Evolutionary conservation across 2,888 invertebrate genomes (phyloP).

Genomic region (Clostera curtula): DNA sequence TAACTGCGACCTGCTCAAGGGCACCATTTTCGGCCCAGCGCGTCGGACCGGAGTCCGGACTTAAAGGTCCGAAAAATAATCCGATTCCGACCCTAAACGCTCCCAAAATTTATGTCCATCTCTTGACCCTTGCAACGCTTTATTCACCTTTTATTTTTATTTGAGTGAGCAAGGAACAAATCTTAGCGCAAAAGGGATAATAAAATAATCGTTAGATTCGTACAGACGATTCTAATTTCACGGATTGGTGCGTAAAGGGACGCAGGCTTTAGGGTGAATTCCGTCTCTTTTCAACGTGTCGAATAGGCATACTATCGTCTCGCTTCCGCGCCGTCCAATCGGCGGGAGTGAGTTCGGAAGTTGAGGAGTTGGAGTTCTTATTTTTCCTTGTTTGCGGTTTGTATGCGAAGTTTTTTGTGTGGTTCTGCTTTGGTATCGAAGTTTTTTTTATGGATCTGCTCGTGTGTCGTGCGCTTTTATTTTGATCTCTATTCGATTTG

Average conservation of each 20-base stretch:
- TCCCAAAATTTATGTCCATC: slow-evolving; percentile 56
- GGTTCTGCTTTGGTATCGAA: slow-evolving; percentile 18
- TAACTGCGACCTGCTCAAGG: too few relatives aligned
- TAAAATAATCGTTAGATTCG: slow-evolving; percentile 76
- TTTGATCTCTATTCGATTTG: slow-evolving; percentile 7
- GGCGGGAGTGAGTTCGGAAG: slow-evolving; percentile 36
- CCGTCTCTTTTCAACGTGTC: slow-evolving; percentile 31
- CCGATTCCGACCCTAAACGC: slow-evolving; percentile 60
- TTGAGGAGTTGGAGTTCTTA: slow-evolving; percentile 42
- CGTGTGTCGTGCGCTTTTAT: slow-evolving; percentile 10
- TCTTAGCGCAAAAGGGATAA: slow-evolving; percentile 74
- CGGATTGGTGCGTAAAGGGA: slow-evolving; percentile 71
- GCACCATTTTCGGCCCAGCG: slow-evolving; percentile 16
- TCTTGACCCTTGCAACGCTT: slow-evolving; percentile 66
- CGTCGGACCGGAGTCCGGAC: slow-evolving; percentile 39
- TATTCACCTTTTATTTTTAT: slow-evolving; percentile 75
- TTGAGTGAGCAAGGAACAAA: slow-evolving; percentile 75
- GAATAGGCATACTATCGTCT: slow-evolving; percentile 23
- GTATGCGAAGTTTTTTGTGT: slow-evolving; percentile 31
- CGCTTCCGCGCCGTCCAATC: slow-evolving; percentile 48
- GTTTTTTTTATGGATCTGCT: slow-evolving; percentile 17
- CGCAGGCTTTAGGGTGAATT: slow-evolving; percentile 43
- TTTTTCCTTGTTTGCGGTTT: slow-evolving; percentile 58
- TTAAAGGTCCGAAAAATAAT: slow-evolving; percentile 67
- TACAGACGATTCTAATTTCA: slow-evolving; percentile 75